These are phyloP conservation scores for Epinephelus fuscoguttatus DNA, from an alignment of 2,113 vertebrate genomes.

Conservation along the genomic window DNA sequence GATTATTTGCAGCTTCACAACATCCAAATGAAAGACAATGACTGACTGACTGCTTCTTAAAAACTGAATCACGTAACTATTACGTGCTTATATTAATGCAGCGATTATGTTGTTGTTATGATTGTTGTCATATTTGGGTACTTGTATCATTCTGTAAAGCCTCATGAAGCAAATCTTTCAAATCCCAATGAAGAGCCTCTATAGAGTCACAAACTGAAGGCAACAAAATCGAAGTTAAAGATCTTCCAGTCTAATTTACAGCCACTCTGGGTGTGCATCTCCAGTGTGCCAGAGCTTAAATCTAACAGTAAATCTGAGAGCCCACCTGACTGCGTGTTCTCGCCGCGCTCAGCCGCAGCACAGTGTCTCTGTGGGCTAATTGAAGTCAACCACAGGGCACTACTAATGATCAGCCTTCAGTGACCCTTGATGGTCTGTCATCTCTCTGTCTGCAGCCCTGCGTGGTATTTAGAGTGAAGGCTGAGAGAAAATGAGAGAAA, in stretches of 20 bases:
- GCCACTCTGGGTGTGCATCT: background rate
- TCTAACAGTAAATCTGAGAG: conserved; percentile 25
- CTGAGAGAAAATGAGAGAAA: conserved; percentile 45
- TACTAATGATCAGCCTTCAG: conserved; percentile 74
- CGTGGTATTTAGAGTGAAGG: conserved; percentile 65
- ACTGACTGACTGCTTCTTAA: conserved; percentile 3
- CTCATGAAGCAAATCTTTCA: background rate
- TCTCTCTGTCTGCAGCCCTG: conserved; percentile 64
- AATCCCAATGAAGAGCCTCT: background rate
- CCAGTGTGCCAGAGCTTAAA: background rate
- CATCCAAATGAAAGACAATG: conserved; percentile 5
- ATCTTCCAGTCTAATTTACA: conserved; percentile 7
- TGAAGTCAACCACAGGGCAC: conserved; percentile 76
- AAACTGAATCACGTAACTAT: background rate
- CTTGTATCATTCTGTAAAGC: background rate
- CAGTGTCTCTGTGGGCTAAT: conserved; percentile 72
- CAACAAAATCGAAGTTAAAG: background rate
- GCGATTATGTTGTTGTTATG: background rate
- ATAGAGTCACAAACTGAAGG: background rate
- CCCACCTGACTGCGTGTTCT: conserved; percentile 53
- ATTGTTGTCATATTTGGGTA: background rate
- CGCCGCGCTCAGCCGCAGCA: conserved; percentile 23
- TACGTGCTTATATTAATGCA: background rate
- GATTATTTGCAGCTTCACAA: conserved; percentile 35
- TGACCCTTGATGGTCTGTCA: conserved; percentile 65